phyloP scores from a whole-genome alignment of 2,888 invertebrate species.

The Hirtodrosophila duncani region DNA sequence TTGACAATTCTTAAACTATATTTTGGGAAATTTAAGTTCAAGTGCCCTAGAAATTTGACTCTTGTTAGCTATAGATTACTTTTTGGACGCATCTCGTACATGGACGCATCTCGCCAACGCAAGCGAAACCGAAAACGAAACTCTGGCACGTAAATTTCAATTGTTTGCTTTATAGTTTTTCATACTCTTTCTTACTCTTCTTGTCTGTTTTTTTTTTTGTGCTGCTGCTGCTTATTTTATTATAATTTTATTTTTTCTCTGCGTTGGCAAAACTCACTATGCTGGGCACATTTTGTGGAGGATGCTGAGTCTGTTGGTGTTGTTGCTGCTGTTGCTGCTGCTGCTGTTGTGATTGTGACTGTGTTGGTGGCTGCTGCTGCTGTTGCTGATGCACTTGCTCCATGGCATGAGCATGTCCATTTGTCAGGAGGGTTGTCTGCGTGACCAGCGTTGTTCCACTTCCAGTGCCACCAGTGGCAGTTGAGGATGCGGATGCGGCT shows the following conservation, averaged over 20 bases:
- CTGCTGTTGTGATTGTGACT: conserved; percentile 39
- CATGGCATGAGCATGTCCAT: conserved; percentile 68
- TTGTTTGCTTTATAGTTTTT: conserved; percentile 42
- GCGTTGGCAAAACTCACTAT: conserved; percentile 75
- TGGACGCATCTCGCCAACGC: not conserved
- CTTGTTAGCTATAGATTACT: too few relatives aligned
- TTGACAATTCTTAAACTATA: too few relatives aligned
- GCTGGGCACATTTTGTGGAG: conserved; percentile 74
- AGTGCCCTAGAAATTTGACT: too few relatives aligned
- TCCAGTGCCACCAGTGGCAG: conserved; percentile 32
- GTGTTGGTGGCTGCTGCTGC: conserved; percentile 48
- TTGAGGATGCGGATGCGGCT: conserved; percentile 34
- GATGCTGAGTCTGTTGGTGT: conserved; percentile 50
- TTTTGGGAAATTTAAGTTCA: too few relatives aligned
- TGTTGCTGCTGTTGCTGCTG: conserved; percentile 44
- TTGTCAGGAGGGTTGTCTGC: conserved; percentile 58
- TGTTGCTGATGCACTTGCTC: conserved; percentile 58
- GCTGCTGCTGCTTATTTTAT: conserved; percentile 55
- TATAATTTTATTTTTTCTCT: conserved; percentile 49
- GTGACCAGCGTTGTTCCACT: conserved; percentile 11
- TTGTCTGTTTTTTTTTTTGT: conserved; percentile 3
- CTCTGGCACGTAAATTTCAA: conserved; percentile 65
- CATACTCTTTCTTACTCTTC: conserved; percentile 9
- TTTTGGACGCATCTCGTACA: too few relatives aligned
- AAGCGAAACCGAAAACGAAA: conserved; percentile 40